phyloP scores from a whole-genome alignment of 2,113 vertebrate species.

The Eonycteris spelaea region DNA sequence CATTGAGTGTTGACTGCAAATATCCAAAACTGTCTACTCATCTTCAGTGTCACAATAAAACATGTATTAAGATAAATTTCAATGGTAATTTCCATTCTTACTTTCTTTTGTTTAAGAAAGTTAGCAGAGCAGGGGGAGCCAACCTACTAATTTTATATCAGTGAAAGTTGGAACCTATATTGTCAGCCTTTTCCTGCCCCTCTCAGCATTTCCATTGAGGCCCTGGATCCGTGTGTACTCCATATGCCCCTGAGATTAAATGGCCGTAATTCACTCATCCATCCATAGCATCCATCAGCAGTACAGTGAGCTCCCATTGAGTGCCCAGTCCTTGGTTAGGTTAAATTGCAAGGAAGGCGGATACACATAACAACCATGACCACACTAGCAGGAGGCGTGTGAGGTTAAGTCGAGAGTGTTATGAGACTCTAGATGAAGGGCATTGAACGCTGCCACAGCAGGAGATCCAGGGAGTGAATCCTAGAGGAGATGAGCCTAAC shows the following conservation, averaged over 20 bases:
- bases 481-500: neutral
- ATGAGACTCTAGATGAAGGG: neutral
- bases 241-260: no score
- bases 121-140: neutral
- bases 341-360: neutral
- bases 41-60: slow-evolving; percentile 6
- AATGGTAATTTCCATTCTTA: neutral
- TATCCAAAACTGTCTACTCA: neutral
- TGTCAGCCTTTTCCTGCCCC: neutral
- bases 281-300: neutral
- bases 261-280: neutral
- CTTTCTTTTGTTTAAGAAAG: slow-evolving; percentile 11
- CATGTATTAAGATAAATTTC: neutral
- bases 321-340: neutral
- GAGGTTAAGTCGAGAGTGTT: neutral
- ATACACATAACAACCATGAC: neutral
- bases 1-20: neutral
- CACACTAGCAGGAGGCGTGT: fast-evolving
- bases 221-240: neutral
- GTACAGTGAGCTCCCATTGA: neutral
- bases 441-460: no score
- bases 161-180: neutral
- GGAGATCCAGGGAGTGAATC: neutral
- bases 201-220: neutral
- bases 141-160: neutral